Conservation (phyloP, 2,888 invertebrate genomes). For the Lycia hirtaria region DNA sequence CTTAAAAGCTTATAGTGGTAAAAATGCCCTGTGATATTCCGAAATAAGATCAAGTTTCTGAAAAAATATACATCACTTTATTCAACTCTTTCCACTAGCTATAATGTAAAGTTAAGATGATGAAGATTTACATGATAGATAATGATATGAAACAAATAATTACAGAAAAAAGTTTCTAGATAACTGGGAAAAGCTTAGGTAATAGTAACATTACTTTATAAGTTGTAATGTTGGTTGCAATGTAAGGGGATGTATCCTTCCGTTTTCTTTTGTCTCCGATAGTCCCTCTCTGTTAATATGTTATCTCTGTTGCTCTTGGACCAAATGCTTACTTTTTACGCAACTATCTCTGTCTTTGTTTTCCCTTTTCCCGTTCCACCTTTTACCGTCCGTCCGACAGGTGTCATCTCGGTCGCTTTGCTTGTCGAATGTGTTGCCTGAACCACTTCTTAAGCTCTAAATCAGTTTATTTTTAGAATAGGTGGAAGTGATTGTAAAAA, state of each 20-base stretch:
- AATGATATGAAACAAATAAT: too few relatives aligned
- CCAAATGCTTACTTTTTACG: conserved; percentile 47
- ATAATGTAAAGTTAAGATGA: too few relatives aligned
- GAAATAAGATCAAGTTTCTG: too few relatives aligned
- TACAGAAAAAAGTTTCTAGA: not conserved
- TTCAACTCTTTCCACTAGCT: too few relatives aligned
- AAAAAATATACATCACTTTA: too few relatives aligned
- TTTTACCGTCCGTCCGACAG: conserved; percentile 27
- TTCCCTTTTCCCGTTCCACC: conserved; percentile 33
- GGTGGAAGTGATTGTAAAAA: too few relatives aligned
- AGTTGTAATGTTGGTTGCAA: conserved; percentile 58
- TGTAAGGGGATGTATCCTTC: conserved; percentile 66
- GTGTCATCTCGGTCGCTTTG: conserved; percentile 37
- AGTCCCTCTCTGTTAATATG: conserved; percentile 27
- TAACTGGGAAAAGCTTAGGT: not conserved
- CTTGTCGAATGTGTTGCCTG: not conserved
- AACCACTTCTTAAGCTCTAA: not conserved
- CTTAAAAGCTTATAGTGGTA: too few relatives aligned
- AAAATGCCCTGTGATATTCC: too few relatives aligned
- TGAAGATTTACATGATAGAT: too few relatives aligned
- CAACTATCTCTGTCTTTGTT: conserved; percentile 62
- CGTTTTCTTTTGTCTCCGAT: conserved; percentile 43
- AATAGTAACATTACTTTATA: conserved; percentile 11
- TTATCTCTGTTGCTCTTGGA: conserved; percentile 59
- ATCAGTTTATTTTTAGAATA: not conserved